A percentile compares a stretch with the other conserved stretches of the same genome.
These are phyloP conservation scores for Athripsodes cinereus DNA, from an alignment of 2,888 invertebrate species.

Conservation along the genomic window DNA sequence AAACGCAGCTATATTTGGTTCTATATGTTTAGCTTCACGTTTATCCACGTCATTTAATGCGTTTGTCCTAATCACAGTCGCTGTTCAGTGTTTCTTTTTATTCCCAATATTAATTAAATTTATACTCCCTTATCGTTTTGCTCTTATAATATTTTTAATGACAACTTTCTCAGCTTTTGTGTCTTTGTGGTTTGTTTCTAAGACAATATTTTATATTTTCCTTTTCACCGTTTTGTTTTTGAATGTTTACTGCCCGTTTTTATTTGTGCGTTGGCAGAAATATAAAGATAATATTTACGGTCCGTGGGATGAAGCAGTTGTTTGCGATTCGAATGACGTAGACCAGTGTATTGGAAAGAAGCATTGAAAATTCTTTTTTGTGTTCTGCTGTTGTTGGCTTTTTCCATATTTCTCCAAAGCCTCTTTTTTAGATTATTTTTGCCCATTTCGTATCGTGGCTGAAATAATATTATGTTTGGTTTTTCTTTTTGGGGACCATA, in stretches of 20 bases:
- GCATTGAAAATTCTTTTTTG: no score
- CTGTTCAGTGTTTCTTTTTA: constrained; percentile 83
- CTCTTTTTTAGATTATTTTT: no score
- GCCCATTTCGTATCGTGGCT: no score
- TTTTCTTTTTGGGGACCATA: no score
- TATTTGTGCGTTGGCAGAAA: constrained; percentile 70
- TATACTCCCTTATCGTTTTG: constrained; percentile 49
- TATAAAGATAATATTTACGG: constrained; percentile 92
- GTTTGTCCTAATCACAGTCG: constrained; percentile 82
- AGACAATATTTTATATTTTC: constrained; percentile 56
- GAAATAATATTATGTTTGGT: no score
- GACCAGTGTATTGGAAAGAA: constrained; percentile 24
- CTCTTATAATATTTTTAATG: constrained; percentile 47
- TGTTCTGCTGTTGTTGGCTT: no score
- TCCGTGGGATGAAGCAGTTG: constrained; percentile 95
- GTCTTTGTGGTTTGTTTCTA: constrained; percentile 52
- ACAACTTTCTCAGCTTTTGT: constrained; percentile 48
- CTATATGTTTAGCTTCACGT: constrained; percentile 91
- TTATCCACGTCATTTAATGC: constrained; percentile 81
- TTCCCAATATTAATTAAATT: constrained; percentile 73
- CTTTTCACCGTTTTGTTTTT: constrained; percentile 55
- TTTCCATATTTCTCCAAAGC: no score
- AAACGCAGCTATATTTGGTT: constrained; percentile 92
- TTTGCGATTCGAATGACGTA: constrained; percentile 55
- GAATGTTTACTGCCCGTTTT: constrained; percentile 65